Conservation (phyloP, 1,140 invertebrate genomes). For the Leptonema lineaticorne region DNA sequence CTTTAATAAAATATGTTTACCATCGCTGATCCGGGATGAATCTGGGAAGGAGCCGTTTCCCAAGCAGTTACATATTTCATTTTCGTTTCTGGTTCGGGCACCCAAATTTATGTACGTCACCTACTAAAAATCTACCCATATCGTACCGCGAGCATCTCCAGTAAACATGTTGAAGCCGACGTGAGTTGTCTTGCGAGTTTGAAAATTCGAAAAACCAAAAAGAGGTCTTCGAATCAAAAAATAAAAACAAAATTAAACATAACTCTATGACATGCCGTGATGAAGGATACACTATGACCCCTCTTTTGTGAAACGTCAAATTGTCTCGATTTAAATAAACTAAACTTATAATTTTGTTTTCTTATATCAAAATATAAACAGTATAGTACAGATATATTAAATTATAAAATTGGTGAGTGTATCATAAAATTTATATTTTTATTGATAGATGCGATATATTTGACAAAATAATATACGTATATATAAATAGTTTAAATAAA, state of each 20-base stretch:
- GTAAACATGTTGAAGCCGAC: not conserved
- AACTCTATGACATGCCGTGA: not conserved
- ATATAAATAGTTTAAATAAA: too few species aligned
- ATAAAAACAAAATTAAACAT: too few species aligned
- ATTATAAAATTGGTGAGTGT: too few species aligned
- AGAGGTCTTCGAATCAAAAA: too few species aligned
- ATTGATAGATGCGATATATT: too few species aligned
- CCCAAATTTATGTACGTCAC: conserved; percentile 22
- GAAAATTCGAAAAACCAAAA: too few species aligned
- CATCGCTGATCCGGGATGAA: conserved; percentile 11
- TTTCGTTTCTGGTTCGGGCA: conserved; percentile 13
- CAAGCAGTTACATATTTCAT: conserved; percentile 22
- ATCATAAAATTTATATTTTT: too few species aligned
- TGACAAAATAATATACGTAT: too few species aligned
- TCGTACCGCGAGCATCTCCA: not conserved
- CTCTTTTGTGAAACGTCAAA: not conserved
- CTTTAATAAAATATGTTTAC: conserved; percentile 7
- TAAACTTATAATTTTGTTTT: too few species aligned
- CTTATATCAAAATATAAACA: too few species aligned
- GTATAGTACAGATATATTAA: too few species aligned
- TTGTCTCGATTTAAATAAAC: not conserved
- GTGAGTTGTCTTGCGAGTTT: too few species aligned
- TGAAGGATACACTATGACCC: not conserved
- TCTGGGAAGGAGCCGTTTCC: conserved; percentile 20
- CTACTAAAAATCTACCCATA: conserved; percentile 6